Conservation (phyloP, 2,113 vertebrate genomes). For the Narcine bancroftii region DNA sequence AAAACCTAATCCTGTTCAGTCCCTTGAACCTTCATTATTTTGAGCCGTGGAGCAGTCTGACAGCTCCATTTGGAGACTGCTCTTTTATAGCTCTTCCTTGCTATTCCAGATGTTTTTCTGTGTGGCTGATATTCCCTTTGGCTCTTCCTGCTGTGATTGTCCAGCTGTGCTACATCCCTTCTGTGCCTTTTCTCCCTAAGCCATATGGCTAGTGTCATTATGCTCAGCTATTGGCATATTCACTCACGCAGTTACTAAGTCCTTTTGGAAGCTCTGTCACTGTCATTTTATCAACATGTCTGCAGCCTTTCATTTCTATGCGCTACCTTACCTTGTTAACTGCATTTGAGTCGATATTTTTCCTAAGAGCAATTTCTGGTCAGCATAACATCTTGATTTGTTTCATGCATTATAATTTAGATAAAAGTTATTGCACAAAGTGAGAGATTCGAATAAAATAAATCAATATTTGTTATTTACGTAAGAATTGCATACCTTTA, state of each 20-base stretch:
- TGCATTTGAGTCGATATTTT: neutral
- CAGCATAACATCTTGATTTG: neutral
- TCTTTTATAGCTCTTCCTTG: constrained; percentile 11
- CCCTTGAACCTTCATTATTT: neutral
- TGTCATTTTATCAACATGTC: neutral
- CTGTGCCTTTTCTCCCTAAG: constrained; percentile 21
- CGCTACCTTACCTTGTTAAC: neutral
- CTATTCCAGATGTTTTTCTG: constrained; percentile 28
- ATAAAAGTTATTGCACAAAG: no score
- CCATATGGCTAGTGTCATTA: constrained; percentile 31
- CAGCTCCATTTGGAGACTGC: neutral
- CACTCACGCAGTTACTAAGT: constrained; percentile 9
- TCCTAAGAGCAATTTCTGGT: neutral
- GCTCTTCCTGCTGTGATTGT: constrained; percentile 29
- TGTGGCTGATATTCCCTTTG: constrained; percentile 12
- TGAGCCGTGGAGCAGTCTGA: constrained; percentile 8
- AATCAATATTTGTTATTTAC: neutral
- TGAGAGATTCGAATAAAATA: no score
- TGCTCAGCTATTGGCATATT: constrained; percentile 3
- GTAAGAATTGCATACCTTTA: neutral
- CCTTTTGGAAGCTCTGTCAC: constrained; percentile 2
- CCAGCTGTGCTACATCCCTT: constrained; percentile 32
- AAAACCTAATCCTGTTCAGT: neutral
- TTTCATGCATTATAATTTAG: neutral
- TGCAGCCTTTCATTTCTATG: neutral